Evolutionary conservation across 2,888 invertebrate species (phyloP), one percentile per base, ranked within the genome.

Genomic region (Meghimatium bilineatum): DNA sequence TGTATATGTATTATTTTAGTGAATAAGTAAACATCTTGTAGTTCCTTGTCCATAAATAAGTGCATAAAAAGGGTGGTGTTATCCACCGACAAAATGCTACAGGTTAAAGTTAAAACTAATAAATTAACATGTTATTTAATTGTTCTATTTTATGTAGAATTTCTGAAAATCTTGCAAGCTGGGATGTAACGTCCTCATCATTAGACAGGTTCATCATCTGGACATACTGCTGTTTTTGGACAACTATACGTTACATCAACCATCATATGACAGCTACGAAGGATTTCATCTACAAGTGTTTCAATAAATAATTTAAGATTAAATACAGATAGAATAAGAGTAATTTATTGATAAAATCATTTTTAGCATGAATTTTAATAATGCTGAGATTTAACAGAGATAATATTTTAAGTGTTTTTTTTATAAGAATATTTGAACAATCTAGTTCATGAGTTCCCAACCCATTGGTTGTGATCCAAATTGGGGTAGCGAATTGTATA

Each of bases 141-240:
- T 10, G 26, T 8, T 44, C 71, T 56, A n/a, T 78, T 38, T 49
- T 38, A 60, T 79, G 44, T 79, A 83, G 84, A 84, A 49, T 84
- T 84, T 80, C 75, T 84, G 26, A 71, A 66, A 23, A 80, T 84
- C 38, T 66, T 84, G 44, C 80, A 80, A 52, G 52, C 67, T 38
- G 84, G 84, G 36, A 52, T 80, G 36, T 83, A 60, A 83, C 20
- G 17, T 44, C 44, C 44, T 3, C 36, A 77, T n/a, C 77, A 36
- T 14, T 34, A 36, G 20, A 36, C 34, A 34, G 10, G 6, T 34
- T 12, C 36, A 38, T 71, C 38, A 36, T 29, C n/a, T 1, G 49
- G 60, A 77, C 38, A 63, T 56, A 56, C 76, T 60, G 60, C 63
- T 60, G n/a, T 38, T 75, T 52, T n/a, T 72, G 38, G 44, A 44